Evolutionary conservation across 37 sponge, comb jelly and placozoan species (phyloP), one percentile per base, ranked within the genome.

Genomic region (Eunapius fragilis): DNA sequence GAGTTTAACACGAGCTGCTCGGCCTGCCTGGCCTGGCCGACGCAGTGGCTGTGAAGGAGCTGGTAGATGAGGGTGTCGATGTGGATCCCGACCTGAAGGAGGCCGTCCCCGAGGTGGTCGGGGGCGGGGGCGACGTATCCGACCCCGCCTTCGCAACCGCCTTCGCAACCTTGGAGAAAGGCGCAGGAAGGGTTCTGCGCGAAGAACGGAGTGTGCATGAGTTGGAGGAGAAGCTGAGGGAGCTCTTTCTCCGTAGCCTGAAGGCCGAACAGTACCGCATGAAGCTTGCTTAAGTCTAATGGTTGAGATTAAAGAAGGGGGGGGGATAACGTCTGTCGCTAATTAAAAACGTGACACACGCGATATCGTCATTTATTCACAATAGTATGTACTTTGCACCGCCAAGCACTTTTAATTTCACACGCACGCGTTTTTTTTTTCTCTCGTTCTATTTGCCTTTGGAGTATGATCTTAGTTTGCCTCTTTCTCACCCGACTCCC

Each of bases 61-160:
- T 72, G 2, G 50, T 91, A 83, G 45, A 91, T 91, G 76, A 81
- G 80, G n/a, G 84, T 78, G 26, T 91, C 92, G 36, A 91, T 72
- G 10, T 68, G 80, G 0, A 91, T 17, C 2, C 79, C 75, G 0
- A 91, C 75, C 22, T 88, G 80, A 12, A 91, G 71, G 49, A 69
- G 75, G 1, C 92, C 92, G 68, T 69, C 41, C 22, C 35, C 26
- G 25, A 91, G 88, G 30, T 47, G 68, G 68, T 84, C 74, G 34
- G 86, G 72, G 3, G 78, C 80, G 41, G n/a, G n/a, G n/a, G n/a
- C n/a, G n/a, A n/a, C n/a, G n/a, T n/a, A n/a, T n/a, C n/a, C n/a
- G n/a, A n/a, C n/a, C n/a, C 58, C 26, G 48, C 26, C 26, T 3
- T 34, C 77, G 33, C 2, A 28, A 7, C 4, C 77, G 31, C 25